phyloP scores from a whole-genome alignment of 2,113 vertebrate genomes.

The Meleagris gallopavo region DNA sequence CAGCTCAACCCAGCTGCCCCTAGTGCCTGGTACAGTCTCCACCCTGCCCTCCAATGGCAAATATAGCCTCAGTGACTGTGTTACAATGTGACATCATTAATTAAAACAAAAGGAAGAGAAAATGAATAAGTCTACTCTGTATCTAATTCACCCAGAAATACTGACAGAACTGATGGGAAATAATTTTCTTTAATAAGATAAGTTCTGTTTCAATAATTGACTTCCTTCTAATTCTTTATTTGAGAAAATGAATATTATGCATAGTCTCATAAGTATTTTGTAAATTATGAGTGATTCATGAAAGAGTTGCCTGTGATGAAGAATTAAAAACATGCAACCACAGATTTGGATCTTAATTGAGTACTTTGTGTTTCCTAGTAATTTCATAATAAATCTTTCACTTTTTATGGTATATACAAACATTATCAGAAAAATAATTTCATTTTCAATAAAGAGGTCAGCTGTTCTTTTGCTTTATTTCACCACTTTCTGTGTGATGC shows the following conservation, averaged over 20 bases:
- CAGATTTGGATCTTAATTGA: slow-evolving; percentile 61
- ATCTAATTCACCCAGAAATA: neutral
- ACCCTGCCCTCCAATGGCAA: neutral
- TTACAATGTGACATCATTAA: neutral
- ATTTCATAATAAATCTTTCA: slow-evolving; percentile 62
- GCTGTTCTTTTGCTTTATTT: neutral
- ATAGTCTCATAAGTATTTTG: slow-evolving; percentile 42
- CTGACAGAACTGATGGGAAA: slow-evolving; percentile 12
- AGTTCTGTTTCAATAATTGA: slow-evolving; percentile 41
- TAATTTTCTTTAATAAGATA: neutral
- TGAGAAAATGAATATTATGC: slow-evolving; percentile 21
- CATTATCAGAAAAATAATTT: slow-evolving; percentile 55
- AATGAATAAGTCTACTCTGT: neutral
- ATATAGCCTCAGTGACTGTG: neutral
- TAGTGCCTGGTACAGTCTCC: rapidly evolving
- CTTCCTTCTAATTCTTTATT: slow-evolving; percentile 52
- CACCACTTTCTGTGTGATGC: neutral
- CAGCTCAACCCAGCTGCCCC: neutral
- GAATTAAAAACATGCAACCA: slow-evolving; percentile 49
- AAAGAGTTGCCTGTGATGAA: slow-evolving; percentile 31
- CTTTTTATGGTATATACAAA: slow-evolving; percentile 46
- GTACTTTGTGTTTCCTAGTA: slow-evolving; percentile 55
- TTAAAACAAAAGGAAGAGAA: neutral
- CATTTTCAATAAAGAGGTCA: slow-evolving; percentile 51
- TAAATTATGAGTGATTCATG: slow-evolving; percentile 53